Conservation (phyloP, 37 sponge, comb jelly and placozoan species). For the Chondrosia reniformis region DNA sequence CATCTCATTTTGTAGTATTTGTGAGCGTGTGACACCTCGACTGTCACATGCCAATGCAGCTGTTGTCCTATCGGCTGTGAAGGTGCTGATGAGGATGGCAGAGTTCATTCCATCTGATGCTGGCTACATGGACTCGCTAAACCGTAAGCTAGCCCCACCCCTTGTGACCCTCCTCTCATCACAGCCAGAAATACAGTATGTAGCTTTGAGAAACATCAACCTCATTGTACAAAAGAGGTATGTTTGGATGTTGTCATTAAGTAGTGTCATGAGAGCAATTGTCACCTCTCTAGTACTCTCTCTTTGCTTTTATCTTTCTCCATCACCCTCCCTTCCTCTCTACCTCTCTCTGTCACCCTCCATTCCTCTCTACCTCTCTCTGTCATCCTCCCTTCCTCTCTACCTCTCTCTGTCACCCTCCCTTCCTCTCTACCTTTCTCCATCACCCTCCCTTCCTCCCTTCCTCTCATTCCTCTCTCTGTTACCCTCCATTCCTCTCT, state of each 20-base stretch:
- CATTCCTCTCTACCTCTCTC: too few relatives aligned
- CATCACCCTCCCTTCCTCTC: too few relatives aligned
- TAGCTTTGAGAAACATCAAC: slow-evolving; percentile 96
- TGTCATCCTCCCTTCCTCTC: too few relatives aligned
- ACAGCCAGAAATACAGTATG: slow-evolving; percentile 98
- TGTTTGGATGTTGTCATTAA: neutral
- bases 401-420: too few relatives aligned
- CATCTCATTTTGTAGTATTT: slow-evolving; percentile 70
- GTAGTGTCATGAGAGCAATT: too few relatives aligned
- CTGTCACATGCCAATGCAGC: slow-evolving; percentile 98
- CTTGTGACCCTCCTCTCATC: slow-evolving; percentile 92
- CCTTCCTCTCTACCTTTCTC: too few relatives aligned
- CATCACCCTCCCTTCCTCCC: too few relatives aligned
- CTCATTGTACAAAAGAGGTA: slow-evolving; percentile 96
- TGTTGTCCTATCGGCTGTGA: slow-evolving; percentile 96
- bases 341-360: too few relatives aligned
- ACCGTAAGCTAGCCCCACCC: slow-evolving; percentile 91
- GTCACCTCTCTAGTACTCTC: too few relatives aligned
- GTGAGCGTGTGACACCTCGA: slow-evolving; percentile 96
- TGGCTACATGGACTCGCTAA: slow-evolving; percentile 55
- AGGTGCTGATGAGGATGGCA: slow-evolving; percentile 94
- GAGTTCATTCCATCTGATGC: slow-evolving; percentile 73
- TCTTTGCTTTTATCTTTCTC: too few relatives aligned
- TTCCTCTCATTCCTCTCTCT: too few relatives aligned
- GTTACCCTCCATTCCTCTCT: too few relatives aligned